Percentiles rank a stretch among this genome's conserved stretches.
Conservation (phyloP, 2,888 invertebrate species). For the Scelioninae gen. 1 region DNA sequence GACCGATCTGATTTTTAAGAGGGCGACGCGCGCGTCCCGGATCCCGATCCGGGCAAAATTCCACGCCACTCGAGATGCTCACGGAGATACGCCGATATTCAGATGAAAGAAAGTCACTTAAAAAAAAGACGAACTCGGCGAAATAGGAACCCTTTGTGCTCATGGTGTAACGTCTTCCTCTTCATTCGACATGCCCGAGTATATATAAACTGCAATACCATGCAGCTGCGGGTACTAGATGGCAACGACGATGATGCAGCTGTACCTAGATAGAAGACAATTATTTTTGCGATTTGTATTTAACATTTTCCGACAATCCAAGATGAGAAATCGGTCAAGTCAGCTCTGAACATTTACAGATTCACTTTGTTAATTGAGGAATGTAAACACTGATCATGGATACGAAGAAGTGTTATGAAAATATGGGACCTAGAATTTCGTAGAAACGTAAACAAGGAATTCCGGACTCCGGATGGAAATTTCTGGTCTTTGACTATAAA, state of each 20-base stretch:
- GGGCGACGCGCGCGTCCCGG: conserved; percentile 72
- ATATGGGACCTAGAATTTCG: too few relatives aligned
- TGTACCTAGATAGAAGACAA: conserved; percentile 62
- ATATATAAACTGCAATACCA: conserved; percentile 61
- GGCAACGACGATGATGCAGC: conserved; percentile 50
- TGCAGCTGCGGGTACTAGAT: conserved; percentile 64
- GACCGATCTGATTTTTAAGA: conserved; percentile 84
- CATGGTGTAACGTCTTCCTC: conserved; percentile 70
- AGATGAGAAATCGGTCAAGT: too few relatives aligned
- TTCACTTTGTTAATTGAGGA: too few relatives aligned
- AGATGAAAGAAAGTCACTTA: conserved; percentile 69
- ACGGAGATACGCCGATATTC: conserved; percentile 61
- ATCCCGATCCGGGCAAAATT: conserved; percentile 67
- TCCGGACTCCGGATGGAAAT: too few relatives aligned
- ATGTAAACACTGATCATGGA: too few relatives aligned
- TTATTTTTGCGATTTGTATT: conserved; percentile 54
- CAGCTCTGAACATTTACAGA: too few relatives aligned
- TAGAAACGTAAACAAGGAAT: too few relatives aligned
- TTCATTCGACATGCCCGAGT: conserved; percentile 71
- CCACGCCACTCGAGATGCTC: conserved; percentile 69
- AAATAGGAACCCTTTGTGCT: conserved; percentile 71
- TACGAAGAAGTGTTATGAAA: too few relatives aligned
- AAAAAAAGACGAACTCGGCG: conserved; percentile 64
- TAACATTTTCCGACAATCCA: conserved; percentile 5
- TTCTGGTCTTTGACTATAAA: too few relatives aligned